Percentiles rank a stretch among this genome's conserved stretches.
These are phyloP conservation scores for Amazona guildingii DNA, from an alignment of 2,113 vertebrate species.

Conservation along the genomic window DNA sequence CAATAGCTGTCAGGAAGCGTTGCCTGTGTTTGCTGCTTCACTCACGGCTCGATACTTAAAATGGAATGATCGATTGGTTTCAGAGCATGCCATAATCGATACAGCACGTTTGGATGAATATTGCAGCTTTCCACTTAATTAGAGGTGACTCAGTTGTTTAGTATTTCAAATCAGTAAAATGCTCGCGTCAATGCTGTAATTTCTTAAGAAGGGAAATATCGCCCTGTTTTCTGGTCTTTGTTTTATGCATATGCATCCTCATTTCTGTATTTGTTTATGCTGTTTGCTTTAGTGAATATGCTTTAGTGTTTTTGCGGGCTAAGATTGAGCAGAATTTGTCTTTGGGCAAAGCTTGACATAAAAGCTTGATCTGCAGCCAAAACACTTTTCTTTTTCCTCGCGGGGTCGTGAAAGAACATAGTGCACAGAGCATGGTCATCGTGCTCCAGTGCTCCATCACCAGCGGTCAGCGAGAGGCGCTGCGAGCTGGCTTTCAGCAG, in stretches of 20 bases:
- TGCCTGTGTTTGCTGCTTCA: not conserved
- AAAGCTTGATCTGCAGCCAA: not conserved
- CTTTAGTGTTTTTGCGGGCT: not conserved
- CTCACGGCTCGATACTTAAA: not conserved
- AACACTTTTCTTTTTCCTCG: not conserved
- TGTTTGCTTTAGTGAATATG: not conserved
- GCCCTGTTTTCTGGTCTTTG: slow-evolving; percentile 5
- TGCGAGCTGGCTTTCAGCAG: not conserved
- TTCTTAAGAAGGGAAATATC: not conserved
- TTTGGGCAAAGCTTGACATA: not conserved
- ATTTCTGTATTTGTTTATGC: not conserved
- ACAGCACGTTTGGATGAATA: not conserved
- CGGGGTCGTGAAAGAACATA: not conserved
- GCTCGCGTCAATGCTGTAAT: not conserved
- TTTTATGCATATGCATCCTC: not conserved
- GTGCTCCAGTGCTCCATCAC: accelerated
- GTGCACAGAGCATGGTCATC: not conserved
- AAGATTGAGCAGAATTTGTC: not conserved
- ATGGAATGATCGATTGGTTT: slow-evolving; percentile 4
- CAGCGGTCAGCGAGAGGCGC: accelerated
- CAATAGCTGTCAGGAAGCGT: not conserved
- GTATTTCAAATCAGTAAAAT: slow-evolving; percentile 31
- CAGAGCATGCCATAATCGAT: not conserved
- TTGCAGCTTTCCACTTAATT: slow-evolving; percentile 44
- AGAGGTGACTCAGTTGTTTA: not conserved